Percentiles rank a stretch among this genome's conserved stretches.
These are phyloP conservation scores for Trichosurus vulpecula DNA, from an alignment of 2,797 vertebrate species.

Conservation along the genomic window DNA sequence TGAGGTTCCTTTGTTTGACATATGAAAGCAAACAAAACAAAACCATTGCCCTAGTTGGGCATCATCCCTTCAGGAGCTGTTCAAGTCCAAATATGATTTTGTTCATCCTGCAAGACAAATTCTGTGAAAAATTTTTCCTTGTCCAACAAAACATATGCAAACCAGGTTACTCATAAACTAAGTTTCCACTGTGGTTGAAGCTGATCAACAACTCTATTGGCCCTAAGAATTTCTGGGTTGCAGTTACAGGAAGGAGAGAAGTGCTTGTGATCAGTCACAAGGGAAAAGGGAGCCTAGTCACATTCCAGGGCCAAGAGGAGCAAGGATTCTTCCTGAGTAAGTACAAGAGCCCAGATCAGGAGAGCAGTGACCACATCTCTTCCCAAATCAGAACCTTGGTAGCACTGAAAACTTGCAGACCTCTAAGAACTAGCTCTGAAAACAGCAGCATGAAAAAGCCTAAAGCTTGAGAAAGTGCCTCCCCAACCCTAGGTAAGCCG, in stretches of 20 bases:
- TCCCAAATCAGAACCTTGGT: not conserved
- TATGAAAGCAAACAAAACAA: too few species aligned
- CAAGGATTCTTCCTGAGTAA: not conserved
- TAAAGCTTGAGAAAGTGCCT: not conserved
- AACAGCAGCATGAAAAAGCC: not conserved
- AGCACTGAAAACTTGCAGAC: not conserved
- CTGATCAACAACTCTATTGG: not conserved
- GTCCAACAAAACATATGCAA: too few species aligned
- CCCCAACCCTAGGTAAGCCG: not conserved
- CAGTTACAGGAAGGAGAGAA: not conserved
- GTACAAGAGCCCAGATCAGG: not conserved
- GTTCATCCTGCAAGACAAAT: too few species aligned
- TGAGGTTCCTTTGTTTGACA: too few species aligned
- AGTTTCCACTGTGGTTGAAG: too few species aligned
- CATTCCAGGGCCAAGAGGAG: not conserved
- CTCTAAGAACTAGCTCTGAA: not conserved
- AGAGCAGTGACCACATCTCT: not conserved
- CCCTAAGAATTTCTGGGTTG: not conserved
- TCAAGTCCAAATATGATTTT: too few species aligned
- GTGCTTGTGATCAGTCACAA: not conserved
- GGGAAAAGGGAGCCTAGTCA: not conserved
- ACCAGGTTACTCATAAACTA: too few species aligned
- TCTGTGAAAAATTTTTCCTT: too few species aligned
- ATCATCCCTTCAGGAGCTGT: too few species aligned
- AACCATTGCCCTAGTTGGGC: too few species aligned